phyloP scores from a whole-genome alignment of 2,797 vertebrate genomes.

The Falco rusticolus region DNA sequence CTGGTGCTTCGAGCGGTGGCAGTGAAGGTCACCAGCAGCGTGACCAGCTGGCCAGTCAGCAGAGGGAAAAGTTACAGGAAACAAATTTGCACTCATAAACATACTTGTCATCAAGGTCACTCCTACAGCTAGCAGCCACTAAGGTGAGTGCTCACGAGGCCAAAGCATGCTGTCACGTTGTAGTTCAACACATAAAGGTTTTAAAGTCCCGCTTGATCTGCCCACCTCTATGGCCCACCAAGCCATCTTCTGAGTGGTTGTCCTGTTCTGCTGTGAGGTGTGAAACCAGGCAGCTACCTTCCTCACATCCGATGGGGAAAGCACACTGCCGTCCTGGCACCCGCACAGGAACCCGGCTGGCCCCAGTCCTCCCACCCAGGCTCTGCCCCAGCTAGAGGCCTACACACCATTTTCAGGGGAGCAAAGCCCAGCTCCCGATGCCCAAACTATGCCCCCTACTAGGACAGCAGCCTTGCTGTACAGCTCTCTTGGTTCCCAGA shows the following conservation, averaged over 20 bases:
- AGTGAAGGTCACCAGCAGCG: not conserved
- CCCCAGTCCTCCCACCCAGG: not conserved
- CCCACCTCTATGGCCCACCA: not conserved
- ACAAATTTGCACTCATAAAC: not conserved
- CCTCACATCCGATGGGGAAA: not conserved
- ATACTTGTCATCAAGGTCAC: too few species aligned
- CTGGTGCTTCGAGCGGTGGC: not conserved
- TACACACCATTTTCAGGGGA: accelerated
- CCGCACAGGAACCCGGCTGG: not conserved
- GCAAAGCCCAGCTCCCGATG: not conserved
- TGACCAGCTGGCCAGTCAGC: not conserved
- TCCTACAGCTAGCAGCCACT: not conserved
- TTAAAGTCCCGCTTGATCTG: not conserved
- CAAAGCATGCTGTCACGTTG: accelerated
- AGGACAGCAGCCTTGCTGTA: not conserved
- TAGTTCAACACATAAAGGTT: accelerated
- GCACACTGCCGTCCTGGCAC: not conserved
- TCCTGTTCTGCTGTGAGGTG: not conserved
- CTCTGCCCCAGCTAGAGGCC: not conserved
- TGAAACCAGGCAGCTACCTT: not conserved
- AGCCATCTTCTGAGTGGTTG: not conserved
- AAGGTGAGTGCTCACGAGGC: not conserved
- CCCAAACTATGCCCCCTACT: accelerated
- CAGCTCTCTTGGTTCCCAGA: not conserved
- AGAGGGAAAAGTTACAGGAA: not conserved